A percentile compares a stretch with the other conserved stretches of the same genome.
Evolutionary conservation across 2,113 vertebrate genomes (phyloP).

Genomic region (Cyprinodon brontotheroides): DNA sequence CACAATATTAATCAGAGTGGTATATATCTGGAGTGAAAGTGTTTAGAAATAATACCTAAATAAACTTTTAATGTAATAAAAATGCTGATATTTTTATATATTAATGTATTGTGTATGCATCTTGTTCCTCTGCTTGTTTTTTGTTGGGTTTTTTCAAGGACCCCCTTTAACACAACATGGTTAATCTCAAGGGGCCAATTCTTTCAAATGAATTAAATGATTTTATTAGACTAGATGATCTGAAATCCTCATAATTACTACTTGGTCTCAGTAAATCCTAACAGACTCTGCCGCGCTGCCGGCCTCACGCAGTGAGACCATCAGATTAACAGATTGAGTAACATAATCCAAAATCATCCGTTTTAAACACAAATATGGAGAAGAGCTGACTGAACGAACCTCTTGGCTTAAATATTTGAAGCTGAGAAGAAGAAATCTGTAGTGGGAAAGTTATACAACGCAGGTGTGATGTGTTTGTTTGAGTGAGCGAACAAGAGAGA

Average conservation of each 20-base stretch:
- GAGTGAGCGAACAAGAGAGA: constrained; percentile 22
- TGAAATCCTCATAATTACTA: neutral
- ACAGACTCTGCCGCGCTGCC: neutral
- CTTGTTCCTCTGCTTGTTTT: no score
- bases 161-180: no score
- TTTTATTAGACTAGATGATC: neutral
- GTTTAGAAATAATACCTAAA: no score
- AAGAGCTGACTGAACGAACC: neutral
- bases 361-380: neutral
- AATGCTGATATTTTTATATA: no score
- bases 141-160: no score
- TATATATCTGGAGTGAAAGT: no score
- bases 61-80: no score
- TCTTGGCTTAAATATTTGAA: neutral
- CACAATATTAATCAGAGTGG: no score
- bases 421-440: constrained; percentile 8
- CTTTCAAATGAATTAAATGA: neutral
- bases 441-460: constrained; percentile 39
- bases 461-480: constrained; percentile 24
- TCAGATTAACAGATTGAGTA: neutral
- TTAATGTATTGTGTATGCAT: no score
- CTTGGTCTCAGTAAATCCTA: neutral
- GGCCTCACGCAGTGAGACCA: neutral
- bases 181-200: no score
- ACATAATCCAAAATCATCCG: neutral